Evolutionary conservation across 2,888 invertebrate species (phyloP).

Genomic region (Pseudanteris insignis): DNA sequence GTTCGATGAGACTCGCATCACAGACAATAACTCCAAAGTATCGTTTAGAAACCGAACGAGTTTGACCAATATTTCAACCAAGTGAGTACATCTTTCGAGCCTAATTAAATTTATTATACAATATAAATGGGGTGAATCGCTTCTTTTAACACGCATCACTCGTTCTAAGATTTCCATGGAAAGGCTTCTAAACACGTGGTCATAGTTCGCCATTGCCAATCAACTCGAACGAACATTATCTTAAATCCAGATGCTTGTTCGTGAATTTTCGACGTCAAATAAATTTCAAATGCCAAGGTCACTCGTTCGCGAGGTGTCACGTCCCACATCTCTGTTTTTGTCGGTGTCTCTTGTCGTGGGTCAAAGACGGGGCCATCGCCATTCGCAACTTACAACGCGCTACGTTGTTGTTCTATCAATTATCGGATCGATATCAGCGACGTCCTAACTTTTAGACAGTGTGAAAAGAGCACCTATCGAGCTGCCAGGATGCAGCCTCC

Average conservation of each 20-base stretch:
- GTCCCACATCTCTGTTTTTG: slow-evolving; percentile 7
- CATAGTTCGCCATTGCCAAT: neutral
- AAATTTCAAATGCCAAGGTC: slow-evolving; percentile 26
- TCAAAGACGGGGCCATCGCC: slow-evolving; percentile 4
- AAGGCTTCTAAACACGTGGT: too few relatives aligned
- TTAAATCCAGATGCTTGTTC: neutral
- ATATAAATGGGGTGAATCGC: too few relatives aligned
- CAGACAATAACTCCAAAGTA: too few relatives aligned
- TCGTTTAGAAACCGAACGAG: too few relatives aligned
- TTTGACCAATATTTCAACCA: too few relatives aligned
- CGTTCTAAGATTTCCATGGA: too few relatives aligned
- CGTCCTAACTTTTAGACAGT: slow-evolving; percentile 11
- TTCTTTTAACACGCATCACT: too few relatives aligned
- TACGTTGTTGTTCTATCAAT: slow-evolving; percentile 11
- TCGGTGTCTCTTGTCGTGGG: slow-evolving; percentile 1
- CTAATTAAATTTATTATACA: too few relatives aligned
- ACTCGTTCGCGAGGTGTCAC: slow-evolving; percentile 2
- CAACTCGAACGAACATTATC: neutral
- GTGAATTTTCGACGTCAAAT: slow-evolving; percentile 3
- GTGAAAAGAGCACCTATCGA: slow-evolving; percentile 16
- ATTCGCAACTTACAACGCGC: slow-evolving; percentile 1
- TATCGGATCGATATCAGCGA: slow-evolving; percentile 26
- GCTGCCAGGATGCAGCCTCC: slow-evolving; percentile 28
- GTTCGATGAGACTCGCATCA: too few relatives aligned
- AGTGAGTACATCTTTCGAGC: too few relatives aligned